These are phyloP conservation scores for Cirrhinus molitorella DNA, from an alignment of 2,797 vertebrate genomes.

Conservation along the genomic window DNA sequence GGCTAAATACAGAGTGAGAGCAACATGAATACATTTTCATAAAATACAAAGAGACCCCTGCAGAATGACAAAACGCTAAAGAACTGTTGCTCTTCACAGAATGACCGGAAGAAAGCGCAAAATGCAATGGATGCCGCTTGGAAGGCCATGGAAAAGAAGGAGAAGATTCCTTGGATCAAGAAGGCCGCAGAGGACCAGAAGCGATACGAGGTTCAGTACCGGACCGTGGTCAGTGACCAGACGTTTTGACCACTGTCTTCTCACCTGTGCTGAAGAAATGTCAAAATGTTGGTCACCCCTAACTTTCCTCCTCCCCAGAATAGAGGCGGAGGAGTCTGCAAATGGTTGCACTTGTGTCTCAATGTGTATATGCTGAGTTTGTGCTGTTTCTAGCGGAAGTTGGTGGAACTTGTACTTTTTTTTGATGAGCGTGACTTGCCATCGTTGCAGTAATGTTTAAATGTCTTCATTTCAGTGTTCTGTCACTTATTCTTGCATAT, in stretches of 20 bases:
- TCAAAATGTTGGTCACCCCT: constrained; percentile 64
- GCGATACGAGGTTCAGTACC: constrained; percentile 82
- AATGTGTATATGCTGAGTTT: constrained; percentile 27
- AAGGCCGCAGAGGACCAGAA: constrained; percentile 87
- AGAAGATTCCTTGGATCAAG: constrained; percentile 86
- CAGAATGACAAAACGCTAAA: background rate
- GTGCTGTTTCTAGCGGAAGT: background rate
- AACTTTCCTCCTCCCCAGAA: constrained; percentile 30
- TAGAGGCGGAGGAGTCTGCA: constrained; percentile 35
- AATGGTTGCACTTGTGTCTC: constrained; percentile 5
- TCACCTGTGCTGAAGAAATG: constrained; percentile 65
- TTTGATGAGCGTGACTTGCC: background rate
- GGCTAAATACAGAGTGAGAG: constrained; percentile 78
- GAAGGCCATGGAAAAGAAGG: constrained; percentile 86
- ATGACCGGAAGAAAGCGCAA: constrained; percentile 80
- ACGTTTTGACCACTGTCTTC: constrained; percentile 69
- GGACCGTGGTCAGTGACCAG: constrained; percentile 77
- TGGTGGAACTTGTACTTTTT: background rate
- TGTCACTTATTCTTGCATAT: background rate
- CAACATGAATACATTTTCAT: background rate
- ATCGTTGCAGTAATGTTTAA: constrained; percentile 18
- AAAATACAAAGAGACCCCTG: background rate
- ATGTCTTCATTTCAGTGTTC: background rate
- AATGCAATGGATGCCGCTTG: constrained; percentile 79
- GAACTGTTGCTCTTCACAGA: constrained; percentile 64